A percentile compares a stretch with the other conserved stretches of the same genome.
phyloP scores from a whole-genome alignment of 2,888 invertebrate species.

The Acleris holmiana region DNA sequence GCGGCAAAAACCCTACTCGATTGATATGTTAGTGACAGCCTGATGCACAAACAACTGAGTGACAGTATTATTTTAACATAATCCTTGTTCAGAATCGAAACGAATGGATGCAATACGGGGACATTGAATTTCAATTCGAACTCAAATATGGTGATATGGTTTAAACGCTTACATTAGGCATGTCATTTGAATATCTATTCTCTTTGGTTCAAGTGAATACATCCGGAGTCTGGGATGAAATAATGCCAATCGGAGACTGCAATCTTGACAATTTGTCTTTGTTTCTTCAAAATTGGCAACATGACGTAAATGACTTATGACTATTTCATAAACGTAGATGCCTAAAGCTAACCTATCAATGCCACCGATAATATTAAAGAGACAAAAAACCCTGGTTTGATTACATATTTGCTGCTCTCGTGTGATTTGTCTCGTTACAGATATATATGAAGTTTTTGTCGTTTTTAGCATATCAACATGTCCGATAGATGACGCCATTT shows the following conservation, averaged over 20 bases:
- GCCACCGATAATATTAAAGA: too few species aligned
- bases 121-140: conserved; percentile 79
- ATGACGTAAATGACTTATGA: not conserved
- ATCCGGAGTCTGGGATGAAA: conserved; percentile 35
- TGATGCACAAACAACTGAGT: conserved; percentile 80
- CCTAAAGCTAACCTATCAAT: not conserved
- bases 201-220: conserved; percentile 36
- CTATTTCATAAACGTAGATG: not conserved
- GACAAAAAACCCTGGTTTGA: too few species aligned
- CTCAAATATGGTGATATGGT: conserved; percentile 71
- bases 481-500: not conserved
- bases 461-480: not conserved
- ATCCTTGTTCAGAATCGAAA: conserved; percentile 78
- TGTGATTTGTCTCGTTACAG: not conserved
- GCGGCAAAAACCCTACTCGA: conserved; percentile 75
- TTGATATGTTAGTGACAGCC: conserved; percentile 82
- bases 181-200: conserved; percentile 63
- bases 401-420: not conserved
- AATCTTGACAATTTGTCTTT: conserved; percentile 34
- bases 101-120: conserved; percentile 76
- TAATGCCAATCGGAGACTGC: conserved; percentile 35
- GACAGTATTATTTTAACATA: conserved; percentile 82
- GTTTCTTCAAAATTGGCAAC: conserved; percentile 15
- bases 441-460: not conserved
- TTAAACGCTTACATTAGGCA: conserved; percentile 68